Evolutionary conservation across 2,797 vertebrate species (phyloP).

Genomic region (Pogoniulus pusillus): DNA sequence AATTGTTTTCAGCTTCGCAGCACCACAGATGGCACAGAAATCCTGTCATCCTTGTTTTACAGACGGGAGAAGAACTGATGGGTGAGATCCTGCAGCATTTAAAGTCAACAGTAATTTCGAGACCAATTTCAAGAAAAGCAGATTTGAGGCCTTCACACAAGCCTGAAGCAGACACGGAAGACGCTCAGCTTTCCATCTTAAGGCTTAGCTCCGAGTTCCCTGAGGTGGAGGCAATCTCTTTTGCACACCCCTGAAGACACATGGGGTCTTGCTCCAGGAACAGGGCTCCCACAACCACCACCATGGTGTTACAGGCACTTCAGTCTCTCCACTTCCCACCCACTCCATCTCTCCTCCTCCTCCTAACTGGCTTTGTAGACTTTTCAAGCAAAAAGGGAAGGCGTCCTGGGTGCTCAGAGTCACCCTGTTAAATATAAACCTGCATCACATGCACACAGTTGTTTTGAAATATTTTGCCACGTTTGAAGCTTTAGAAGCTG

Average conservation of each 20-base stretch:
- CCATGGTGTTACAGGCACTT: not conserved
- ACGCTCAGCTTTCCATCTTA: not conserved
- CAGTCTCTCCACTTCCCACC: not conserved
- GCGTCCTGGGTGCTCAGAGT: not conserved
- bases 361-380: not conserved
- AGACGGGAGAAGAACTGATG: slow-evolving; percentile 61
- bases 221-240: not conserved
- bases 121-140: slow-evolving; percentile 31
- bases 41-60: slow-evolving; percentile 37
- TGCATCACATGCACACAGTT: not conserved
- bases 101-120: slow-evolving; percentile 40
- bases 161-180: not conserved
- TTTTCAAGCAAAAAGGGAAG: not conserved
- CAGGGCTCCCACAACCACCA: not conserved
- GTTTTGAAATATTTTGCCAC: not conserved
- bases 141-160: slow-evolving; percentile 12
- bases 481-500: not conserved
- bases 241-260: not conserved
- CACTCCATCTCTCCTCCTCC: not conserved
- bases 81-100: slow-evolving; percentile 49
- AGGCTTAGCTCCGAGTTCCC: not conserved
- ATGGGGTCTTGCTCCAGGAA: not conserved
- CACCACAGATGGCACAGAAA: slow-evolving; percentile 54
- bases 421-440: slow-evolving; percentile 13
- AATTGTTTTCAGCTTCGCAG: slow-evolving; percentile 58